Conservation (phyloP, 2,797 vertebrate species). For the Amphiprion clarkii region DNA sequence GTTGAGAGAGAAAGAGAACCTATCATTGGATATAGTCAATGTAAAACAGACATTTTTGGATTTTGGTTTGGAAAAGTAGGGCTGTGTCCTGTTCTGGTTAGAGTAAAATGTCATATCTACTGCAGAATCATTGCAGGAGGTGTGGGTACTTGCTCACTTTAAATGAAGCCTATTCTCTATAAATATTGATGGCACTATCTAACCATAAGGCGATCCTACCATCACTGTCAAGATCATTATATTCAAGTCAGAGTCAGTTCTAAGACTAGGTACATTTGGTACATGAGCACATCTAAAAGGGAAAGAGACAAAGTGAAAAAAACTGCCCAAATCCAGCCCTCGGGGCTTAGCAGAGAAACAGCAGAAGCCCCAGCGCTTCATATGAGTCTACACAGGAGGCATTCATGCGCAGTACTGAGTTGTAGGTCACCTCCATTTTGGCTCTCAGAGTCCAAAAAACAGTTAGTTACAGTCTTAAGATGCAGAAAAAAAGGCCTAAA, state of each 20-base stretch:
- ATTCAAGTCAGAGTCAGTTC: conserved; percentile 13
- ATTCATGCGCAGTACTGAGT: not conserved
- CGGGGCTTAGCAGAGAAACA: conserved; percentile 3
- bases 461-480: conserved; percentile 11
- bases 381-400: conserved; percentile 10
- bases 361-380: conserved; percentile 5
- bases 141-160: conserved; percentile 9
- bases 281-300: not conserved
- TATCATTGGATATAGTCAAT: too few relatives aligned
- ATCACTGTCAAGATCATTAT: conserved; percentile 11
- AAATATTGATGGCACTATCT: conserved; percentile 11
- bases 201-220: conserved; percentile 13
- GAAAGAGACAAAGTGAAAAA: not conserved
- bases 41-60: too few relatives aligned
- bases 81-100: not conserved
- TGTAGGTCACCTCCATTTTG: too few relatives aligned
- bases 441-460: not conserved
- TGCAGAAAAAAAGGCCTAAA: conserved; percentile 11
- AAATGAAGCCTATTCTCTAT: conserved; percentile 1
- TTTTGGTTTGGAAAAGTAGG: too few relatives aligned
- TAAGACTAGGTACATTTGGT: conserved; percentile 5
- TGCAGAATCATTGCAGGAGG: conserved; percentile 24
- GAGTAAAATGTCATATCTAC: conserved; percentile 12
- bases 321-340: conserved; percentile 12
- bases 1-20: not conserved